A percentile compares a stretch with the other conserved stretches of the same genome.
Conservation (phyloP, 1,140 invertebrate species). For the Cydia pomonella region DNA sequence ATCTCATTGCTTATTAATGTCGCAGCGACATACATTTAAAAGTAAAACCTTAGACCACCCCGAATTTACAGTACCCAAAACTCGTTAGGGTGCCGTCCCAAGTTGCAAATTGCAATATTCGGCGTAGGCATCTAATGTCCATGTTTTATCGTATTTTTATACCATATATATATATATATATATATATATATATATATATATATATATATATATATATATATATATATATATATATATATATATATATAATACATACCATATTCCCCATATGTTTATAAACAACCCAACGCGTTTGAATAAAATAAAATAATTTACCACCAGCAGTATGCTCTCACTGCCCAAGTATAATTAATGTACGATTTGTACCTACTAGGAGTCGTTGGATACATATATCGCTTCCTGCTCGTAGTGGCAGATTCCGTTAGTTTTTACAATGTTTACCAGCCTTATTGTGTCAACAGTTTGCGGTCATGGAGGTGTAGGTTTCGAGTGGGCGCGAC, state of each 20-base stretch:
- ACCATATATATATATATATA: too few relatives aligned
- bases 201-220: too few relatives aligned
- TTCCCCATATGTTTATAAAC: neutral
- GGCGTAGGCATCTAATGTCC: too few relatives aligned
- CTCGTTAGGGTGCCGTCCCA: neutral
- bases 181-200: too few relatives aligned
- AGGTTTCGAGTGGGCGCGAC: slow-evolving; percentile 4
- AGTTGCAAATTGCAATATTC: neutral
- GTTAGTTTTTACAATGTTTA: slow-evolving; percentile 4
- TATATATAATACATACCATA: too few relatives aligned
- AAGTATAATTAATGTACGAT: neutral
- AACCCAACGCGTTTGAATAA: neutral
- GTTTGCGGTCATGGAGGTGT: slow-evolving; percentile 12
- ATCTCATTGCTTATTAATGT: neutral
- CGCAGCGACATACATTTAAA: neutral
- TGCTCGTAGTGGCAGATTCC: neutral
- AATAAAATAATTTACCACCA: slow-evolving; percentile 4
- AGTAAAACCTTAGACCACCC: slow-evolving; percentile 7
- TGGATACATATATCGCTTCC: neutral
- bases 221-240: too few relatives aligned
- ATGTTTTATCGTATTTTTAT: too few relatives aligned
- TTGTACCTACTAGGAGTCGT: neutral
- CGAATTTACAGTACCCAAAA: neutral
- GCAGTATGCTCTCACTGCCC: neutral
- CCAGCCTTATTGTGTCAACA: slow-evolving; percentile 9